Conservation (phyloP, 2,797 vertebrate genomes). For the Austrolebias charrua region DNA sequence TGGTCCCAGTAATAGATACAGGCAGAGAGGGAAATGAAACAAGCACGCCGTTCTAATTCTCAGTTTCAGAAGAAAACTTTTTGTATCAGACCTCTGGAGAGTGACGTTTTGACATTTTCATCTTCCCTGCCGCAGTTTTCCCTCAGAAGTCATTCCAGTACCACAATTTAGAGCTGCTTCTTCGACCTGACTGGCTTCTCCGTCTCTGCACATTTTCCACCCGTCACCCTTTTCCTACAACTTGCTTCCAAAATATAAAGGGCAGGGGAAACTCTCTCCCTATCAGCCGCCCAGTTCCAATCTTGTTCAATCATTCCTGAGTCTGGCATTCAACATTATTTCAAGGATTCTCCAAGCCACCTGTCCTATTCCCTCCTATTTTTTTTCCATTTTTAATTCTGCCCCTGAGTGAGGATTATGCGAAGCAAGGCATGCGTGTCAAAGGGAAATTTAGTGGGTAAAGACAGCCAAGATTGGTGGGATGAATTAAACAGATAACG, state of each 20-base stretch:
- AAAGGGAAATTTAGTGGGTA: constrained; percentile 87
- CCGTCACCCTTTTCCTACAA: constrained; percentile 70
- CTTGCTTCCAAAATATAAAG: constrained; percentile 68
- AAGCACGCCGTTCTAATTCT: constrained; percentile 47
- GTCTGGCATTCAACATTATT: constrained; percentile 81
- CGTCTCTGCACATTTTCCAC: constrained; percentile 65
- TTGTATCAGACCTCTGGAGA: constrained; percentile 62
- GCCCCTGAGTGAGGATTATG: constrained; percentile 86
- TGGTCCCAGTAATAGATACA: constrained; percentile 29
- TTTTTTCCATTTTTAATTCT: constrained; percentile 83
- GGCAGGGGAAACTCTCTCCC: constrained; percentile 35
- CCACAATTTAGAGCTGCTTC: constrained; percentile 69
- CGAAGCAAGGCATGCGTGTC: constrained; percentile 86
- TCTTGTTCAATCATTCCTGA: constrained; percentile 79
- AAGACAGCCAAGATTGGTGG: constrained; percentile 86
- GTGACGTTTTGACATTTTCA: constrained; percentile 73
- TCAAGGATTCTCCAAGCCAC: constrained; percentile 82
- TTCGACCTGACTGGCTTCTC: constrained; percentile 61
- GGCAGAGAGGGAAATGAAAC: constrained; percentile 21
- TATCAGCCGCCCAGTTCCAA: constrained; percentile 70
- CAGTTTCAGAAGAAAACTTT: constrained; percentile 57
- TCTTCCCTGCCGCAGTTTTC: constrained; percentile 58
- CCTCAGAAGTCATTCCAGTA: constrained; percentile 68
- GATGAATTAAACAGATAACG: constrained; percentile 88
- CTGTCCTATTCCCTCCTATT: constrained; percentile 78